Evolutionary conservation across 2,797 vertebrate genomes (phyloP).

Genomic region (Rhinella marina): DNA sequence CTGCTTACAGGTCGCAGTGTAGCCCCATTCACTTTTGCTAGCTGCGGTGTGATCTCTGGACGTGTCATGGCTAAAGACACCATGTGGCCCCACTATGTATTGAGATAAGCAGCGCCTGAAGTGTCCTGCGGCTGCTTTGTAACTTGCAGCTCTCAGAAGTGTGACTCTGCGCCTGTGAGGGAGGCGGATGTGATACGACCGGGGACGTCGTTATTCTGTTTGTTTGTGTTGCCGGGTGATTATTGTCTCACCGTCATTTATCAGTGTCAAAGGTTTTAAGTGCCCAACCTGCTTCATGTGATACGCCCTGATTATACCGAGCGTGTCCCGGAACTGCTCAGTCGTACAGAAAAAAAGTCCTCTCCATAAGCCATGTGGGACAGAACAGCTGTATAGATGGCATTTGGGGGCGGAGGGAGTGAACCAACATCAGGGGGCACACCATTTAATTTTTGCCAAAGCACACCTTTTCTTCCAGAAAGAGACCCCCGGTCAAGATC

Average conservation of each 20-base stretch:
- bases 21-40: too few relatives aligned
- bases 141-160: too few relatives aligned
- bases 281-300: constrained; percentile 1
- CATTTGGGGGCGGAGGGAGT: neutral
- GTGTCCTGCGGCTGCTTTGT: neutral
- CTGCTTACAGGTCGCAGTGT: too few relatives aligned
- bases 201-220: neutral
- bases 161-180: neutral
- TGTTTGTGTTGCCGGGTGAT: constrained; percentile 39
- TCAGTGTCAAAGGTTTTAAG: constrained; percentile 8
- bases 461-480: too few relatives aligned
- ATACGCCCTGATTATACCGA: neutral
- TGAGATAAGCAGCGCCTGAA: neutral
- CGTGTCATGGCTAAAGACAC: too few relatives aligned
- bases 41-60: too few relatives aligned
- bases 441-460: neutral
- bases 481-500: too few relatives aligned
- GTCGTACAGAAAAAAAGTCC: neutral
- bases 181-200: neutral
- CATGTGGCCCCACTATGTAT: too few relatives aligned
- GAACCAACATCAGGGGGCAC: neutral
- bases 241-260: neutral
- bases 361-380: neutral
- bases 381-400: neutral
- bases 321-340: neutral